Conservation (phyloP, 2,113 vertebrate species). For the Odocoileus hemionus region DNA sequence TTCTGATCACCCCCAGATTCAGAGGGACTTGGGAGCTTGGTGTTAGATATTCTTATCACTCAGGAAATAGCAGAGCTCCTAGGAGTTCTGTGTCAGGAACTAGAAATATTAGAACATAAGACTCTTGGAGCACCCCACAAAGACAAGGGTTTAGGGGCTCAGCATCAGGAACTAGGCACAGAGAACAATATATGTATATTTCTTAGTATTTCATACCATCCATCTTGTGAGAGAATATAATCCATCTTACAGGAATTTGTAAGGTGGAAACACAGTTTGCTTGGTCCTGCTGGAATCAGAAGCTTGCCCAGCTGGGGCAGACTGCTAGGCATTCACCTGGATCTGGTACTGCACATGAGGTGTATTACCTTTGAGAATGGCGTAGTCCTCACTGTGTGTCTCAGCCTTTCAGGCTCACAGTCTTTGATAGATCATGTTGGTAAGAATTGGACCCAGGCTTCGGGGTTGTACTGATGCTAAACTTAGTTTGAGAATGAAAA, state of each 20-base stretch:
- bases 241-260: background rate
- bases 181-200: background rate
- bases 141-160: background rate
- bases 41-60: background rate
- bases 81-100: background rate
- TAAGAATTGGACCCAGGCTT: background rate
- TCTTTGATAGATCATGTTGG: background rate
- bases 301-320: background rate
- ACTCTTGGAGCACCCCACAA: background rate
- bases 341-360: background rate
- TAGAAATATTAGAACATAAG: background rate
- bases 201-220: background rate
- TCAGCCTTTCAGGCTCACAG: background rate
- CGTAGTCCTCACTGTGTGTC: background rate
- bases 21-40: background rate
- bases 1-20: background rate
- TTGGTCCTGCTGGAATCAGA: background rate
- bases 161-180: background rate
- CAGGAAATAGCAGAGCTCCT: background rate
- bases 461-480: background rate
- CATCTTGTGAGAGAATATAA: background rate
- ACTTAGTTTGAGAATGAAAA: background rate
- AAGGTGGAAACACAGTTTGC: background rate
- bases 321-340: background rate
- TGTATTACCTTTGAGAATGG: background rate